Conservation (phyloP, 2,888 invertebrate species). For the Scelioninae gen. 2 region DNA sequence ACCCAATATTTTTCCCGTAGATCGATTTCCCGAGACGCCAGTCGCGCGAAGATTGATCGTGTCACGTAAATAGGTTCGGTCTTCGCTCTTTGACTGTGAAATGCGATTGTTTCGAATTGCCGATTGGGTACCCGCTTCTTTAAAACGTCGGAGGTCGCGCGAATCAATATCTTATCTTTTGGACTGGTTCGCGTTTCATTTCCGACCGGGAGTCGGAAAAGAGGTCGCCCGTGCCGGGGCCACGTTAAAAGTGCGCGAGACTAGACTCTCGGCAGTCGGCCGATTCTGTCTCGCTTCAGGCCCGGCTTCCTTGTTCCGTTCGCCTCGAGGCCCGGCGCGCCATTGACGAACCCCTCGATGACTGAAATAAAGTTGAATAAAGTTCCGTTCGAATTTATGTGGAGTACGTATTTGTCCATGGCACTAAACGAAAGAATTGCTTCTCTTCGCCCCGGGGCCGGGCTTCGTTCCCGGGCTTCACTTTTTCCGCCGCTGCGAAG, state of each 20-base stretch:
- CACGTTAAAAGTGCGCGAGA: constrained; percentile 42
- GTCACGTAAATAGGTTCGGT: constrained; percentile 10
- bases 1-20: no score
- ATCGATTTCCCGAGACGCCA: no score
- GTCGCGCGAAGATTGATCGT: constrained; percentile 24
- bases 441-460: constrained; percentile 27
- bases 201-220: constrained; percentile 49
- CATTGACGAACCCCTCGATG: constrained; percentile 50
- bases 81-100: constrained; percentile 29
- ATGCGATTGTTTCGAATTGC: constrained; percentile 46
- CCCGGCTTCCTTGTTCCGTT: constrained; percentile 1
- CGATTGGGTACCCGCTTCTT: constrained; percentile 38
- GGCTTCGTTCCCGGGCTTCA: constrained; percentile 13
- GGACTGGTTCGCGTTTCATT: constrained; percentile 58
- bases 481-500: no score
- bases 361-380: constrained; percentile 56
- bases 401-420: constrained; percentile 54
- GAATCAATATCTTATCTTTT: constrained; percentile 57
- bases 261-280: constrained; percentile 18
- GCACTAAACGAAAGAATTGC: constrained; percentile 53
- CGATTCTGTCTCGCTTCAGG: constrained; percentile 38
- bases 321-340: constrained; percentile 8
- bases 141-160: constrained; percentile 32
- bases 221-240: constrained; percentile 51
- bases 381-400: constrained; percentile 58